Evolutionary conservation across 2,797 vertebrate genomes (phyloP).

Genomic region (Leucoraja ocellata): DNA sequence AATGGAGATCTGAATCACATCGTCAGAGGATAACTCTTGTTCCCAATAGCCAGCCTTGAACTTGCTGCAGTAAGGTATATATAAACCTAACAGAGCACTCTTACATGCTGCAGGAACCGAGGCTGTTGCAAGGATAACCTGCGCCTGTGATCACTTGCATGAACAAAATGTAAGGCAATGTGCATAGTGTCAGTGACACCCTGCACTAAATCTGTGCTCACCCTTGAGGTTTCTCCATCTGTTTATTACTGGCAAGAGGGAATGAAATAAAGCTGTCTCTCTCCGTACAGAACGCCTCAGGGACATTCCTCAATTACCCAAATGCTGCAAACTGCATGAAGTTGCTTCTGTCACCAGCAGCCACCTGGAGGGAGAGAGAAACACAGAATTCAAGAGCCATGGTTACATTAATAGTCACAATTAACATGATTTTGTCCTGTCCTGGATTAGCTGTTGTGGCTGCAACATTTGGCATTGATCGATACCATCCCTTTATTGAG

Average conservation of each 20-base stretch:
- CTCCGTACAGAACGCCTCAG: neutral
- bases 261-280: neutral
- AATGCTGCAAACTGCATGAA: neutral
- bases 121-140: too few relatives aligned
- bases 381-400: neutral
- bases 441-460: neutral
- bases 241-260: neutral
- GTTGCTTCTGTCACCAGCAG: neutral
- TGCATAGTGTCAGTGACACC: neutral
- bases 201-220: neutral
- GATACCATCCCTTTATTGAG: neutral
- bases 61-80: too few relatives aligned
- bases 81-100: too few relatives aligned
- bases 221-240: too few relatives aligned
- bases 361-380: neutral
- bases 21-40: too few relatives aligned
- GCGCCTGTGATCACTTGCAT: too few relatives aligned
- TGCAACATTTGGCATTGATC: neutral
- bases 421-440: neutral
- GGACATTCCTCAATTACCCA: neutral
- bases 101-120: too few relatives aligned
- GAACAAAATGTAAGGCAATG: neutral
- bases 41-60: too few relatives aligned
- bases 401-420: neutral
- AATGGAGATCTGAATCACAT: too few relatives aligned